These are phyloP conservation scores for Oncorhynchus masou DNA, from an alignment of 2,113 vertebrate genomes.

Conservation along the genomic window DNA sequence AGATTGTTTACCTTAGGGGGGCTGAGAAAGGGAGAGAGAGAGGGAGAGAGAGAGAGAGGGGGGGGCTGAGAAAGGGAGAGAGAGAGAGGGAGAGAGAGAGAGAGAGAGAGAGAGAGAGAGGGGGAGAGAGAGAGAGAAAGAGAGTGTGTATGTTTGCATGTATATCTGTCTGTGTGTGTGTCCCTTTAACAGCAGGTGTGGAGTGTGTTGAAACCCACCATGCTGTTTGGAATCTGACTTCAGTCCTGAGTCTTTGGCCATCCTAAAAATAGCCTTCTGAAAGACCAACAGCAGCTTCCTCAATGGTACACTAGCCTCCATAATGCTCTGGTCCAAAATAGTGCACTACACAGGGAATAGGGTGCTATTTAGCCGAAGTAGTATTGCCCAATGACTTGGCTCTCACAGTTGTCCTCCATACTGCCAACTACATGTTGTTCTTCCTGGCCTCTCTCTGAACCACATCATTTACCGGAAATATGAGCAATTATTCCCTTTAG, in stretches of 20 bases:
- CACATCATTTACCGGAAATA: conserved; percentile 39
- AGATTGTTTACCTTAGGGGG: too few species aligned
- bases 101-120: too few species aligned
- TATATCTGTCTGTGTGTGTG: too few species aligned
- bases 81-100: too few species aligned
- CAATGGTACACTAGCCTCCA: too few species aligned
- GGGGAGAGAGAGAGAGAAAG: too few species aligned
- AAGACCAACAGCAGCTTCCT: conserved; percentile 25
- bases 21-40: too few species aligned
- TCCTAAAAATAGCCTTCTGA: conserved; percentile 70
- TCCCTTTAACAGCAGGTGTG: conserved; percentile 70
- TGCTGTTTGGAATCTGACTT: conserved; percentile 64
- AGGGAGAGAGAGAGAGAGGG: too few species aligned
- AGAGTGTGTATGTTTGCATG: too few species aligned
- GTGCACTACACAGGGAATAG: too few species aligned
- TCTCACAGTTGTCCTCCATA: conserved; percentile 35
- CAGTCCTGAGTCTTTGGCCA: conserved; percentile 46
- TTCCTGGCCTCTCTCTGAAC: conserved; percentile 16
- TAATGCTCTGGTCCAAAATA: too few species aligned
- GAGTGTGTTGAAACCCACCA: conserved; percentile 22
- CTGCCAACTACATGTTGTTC: conserved; percentile 43
- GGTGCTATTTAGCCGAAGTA: background rate
- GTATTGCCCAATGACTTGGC: conserved; percentile 60
- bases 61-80: too few species aligned
- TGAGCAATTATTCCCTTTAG: conserved; percentile 44